phyloP scores from a whole-genome alignment of 2,888 invertebrate species.

The Idaea biselata region DNA sequence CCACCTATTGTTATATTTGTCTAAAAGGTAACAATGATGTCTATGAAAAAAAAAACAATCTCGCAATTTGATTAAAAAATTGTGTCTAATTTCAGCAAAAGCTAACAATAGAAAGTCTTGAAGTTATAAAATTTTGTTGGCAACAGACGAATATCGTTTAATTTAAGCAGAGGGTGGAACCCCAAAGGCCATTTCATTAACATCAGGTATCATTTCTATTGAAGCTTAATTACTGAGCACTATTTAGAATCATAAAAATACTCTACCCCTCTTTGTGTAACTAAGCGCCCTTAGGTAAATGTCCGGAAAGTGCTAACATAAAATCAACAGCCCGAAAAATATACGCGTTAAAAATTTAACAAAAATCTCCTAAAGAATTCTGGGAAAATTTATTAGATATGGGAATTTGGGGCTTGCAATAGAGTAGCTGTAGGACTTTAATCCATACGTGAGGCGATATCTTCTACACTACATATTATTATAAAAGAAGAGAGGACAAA shows the following conservation, averaged over 20 bases:
- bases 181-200: background rate
- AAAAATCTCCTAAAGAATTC: background rate
- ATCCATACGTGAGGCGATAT: no score
- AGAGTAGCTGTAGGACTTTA: no score
- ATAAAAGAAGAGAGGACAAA: no score
- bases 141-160: background rate
- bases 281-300: background rate
- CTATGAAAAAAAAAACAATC: background rate
- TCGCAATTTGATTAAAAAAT: background rate
- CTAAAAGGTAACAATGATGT: background rate
- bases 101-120: background rate
- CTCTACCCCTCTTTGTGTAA: background rate
- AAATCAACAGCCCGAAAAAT: background rate
- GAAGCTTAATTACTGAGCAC: background rate
- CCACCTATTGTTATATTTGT: background rate
- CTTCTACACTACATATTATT: no score
- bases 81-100: background rate
- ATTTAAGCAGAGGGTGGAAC: background rate
- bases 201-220: background rate
- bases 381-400: no score
- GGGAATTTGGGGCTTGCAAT: no score
- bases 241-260: background rate
- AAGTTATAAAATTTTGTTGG: background rate
- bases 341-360: background rate
- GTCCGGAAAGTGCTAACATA: background rate